phyloP scores from a whole-genome alignment of 2,888 invertebrate genomes.

The Lamproptera curius region DNA sequence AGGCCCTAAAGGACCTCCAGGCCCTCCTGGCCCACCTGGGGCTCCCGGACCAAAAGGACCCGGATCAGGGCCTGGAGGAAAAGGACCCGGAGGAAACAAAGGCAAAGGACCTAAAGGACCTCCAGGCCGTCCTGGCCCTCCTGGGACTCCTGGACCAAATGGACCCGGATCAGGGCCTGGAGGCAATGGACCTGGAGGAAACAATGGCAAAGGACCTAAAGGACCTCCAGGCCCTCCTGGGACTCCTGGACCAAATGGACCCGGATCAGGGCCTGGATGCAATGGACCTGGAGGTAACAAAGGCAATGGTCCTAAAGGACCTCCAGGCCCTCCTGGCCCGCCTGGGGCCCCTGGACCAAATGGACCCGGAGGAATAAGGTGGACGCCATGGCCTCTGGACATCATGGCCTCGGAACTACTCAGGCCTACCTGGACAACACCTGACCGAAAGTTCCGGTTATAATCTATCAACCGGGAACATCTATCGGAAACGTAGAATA shows the following conservation, averaged over 20 bases:
- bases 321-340: background rate
- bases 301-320: background rate
- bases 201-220: background rate
- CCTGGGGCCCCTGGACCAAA: background rate
- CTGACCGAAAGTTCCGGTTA: background rate
- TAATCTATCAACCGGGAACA: slow-evolving; percentile 4
- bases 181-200: background rate
- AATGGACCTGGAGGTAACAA: background rate
- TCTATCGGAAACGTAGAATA: slow-evolving; percentile 2
- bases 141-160: background rate
- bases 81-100: background rate
- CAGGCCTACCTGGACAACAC: too few species aligned
- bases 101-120: background rate
- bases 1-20: background rate
- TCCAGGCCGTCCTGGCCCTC: background rate
- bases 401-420: background rate
- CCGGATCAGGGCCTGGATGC: background rate
- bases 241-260: background rate
- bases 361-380: background rate
- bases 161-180: background rate
- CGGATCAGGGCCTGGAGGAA: background rate
- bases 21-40: background rate
- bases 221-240: slow-evolving; percentile 6
- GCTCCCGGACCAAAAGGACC: background rate
- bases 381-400: background rate